Conservation (phyloP, 2,888 invertebrate species). For the Melipona beecheii region DNA sequence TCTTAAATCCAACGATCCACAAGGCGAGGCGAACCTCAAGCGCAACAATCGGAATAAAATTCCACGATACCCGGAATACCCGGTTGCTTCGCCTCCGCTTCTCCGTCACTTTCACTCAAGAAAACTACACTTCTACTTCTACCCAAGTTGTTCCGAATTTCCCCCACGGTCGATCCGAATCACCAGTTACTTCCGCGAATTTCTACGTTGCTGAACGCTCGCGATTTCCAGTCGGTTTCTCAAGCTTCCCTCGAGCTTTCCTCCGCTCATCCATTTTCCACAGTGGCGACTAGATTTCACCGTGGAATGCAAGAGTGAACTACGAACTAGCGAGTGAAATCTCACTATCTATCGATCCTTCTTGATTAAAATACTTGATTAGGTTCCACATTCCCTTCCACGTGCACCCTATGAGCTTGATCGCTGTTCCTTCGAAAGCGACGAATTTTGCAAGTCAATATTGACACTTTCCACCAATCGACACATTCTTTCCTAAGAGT, state of each 20-base stretch:
- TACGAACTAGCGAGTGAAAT: no score
- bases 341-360: no score
- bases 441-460: no score
- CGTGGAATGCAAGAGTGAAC: no score
- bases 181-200: neutral
- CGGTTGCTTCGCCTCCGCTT: neutral
- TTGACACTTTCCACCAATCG: no score
- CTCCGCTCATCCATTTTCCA: neutral
- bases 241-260: neutral
- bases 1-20: neutral
- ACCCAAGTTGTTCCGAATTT: conserved; percentile 10
- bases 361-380: no score
- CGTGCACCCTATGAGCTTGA: no score
- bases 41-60: neutral
- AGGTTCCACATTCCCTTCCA: no score
- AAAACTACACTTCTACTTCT: neutral
- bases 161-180: neutral
- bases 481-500: no score
- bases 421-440: no score
- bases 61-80: neutral
- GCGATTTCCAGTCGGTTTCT: neutral
- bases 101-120: neutral
- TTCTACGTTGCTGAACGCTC: neutral
- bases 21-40: neutral
- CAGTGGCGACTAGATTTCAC: neutral